These are phyloP conservation scores for Ataeniobius toweri DNA, from an alignment of 2,797 vertebrate species.

Conservation along the genomic window DNA sequence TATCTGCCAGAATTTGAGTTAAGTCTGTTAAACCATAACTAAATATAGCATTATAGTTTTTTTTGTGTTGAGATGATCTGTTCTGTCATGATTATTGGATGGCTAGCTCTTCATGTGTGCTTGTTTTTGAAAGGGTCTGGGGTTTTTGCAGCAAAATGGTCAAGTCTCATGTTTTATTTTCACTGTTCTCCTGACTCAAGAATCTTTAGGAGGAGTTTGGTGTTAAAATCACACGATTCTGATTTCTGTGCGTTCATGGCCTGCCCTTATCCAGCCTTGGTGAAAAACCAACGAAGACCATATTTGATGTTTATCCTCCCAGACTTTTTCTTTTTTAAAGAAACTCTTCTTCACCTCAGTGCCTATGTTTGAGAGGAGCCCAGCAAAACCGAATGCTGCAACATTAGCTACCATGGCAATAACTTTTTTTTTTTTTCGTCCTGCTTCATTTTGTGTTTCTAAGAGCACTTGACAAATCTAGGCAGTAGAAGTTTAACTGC, in stretches of 20 bases:
- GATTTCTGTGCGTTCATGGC: constrained; percentile 23
- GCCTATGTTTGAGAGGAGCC: constrained; percentile 87
- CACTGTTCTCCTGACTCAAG: constrained; percentile 30
- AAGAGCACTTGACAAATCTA: constrained; percentile 46
- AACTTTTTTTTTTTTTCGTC: constrained; percentile 43
- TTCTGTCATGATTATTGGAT: constrained; percentile 36
- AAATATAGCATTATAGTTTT: constrained; percentile 38
- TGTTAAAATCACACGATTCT: constrained; percentile 34
- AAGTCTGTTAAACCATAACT: constrained; percentile 51
- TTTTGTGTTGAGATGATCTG: constrained; percentile 44
- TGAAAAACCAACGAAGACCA: constrained; percentile 55
- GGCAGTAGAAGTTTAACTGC: constrained; percentile 11
- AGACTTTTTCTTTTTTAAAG: constrained; percentile 64
- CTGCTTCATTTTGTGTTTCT: constrained; percentile 39
- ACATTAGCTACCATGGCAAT: constrained; percentile 80
- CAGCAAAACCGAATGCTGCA: constrained; percentile 79
- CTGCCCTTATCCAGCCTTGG: constrained; percentile 8
- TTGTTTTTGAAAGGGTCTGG: constrained; percentile 51
- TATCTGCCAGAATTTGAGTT: constrained; percentile 53
- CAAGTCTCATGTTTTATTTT: constrained; percentile 64
- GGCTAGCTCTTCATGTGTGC: constrained; percentile 37
- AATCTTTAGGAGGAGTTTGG: constrained; percentile 29
- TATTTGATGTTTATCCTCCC: constrained; percentile 79
- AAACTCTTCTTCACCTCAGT: constrained; percentile 93
- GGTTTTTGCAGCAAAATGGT: constrained; percentile 45